A percentile compares a stretch with the other conserved stretches of the same genome.
Conservation (phyloP, 2,888 invertebrate species). For the Drosophila melanosoma region DNA sequence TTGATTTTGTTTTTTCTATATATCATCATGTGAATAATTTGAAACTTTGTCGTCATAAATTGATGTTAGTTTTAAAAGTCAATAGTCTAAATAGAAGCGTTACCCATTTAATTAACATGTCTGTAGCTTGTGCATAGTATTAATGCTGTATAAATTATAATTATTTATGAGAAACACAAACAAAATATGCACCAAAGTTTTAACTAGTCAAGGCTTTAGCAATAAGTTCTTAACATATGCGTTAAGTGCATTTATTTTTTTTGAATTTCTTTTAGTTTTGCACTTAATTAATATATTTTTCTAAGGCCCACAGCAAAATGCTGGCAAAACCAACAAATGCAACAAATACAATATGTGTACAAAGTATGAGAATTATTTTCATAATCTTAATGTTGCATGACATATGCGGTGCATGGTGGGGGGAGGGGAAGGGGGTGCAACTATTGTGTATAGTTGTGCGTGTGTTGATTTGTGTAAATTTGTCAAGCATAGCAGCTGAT, state of each 20-base stretch:
- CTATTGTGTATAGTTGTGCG: constrained; percentile 23
- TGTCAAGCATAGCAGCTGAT: constrained; percentile 74
- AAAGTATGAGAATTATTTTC: constrained; percentile 80
- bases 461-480: constrained; percentile 44
- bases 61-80: neutral
- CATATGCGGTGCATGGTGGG: too few species aligned
- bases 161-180: neutral
- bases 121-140: neutral
- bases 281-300: neutral
- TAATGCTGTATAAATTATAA: neutral
- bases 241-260: neutral
- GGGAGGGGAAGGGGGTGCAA: constrained; percentile 8
- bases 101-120: neutral
- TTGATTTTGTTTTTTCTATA: neutral
- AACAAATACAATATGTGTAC: constrained; percentile 43
- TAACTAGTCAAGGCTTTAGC: neutral
- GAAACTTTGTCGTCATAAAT: neutral
- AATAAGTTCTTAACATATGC: neutral
- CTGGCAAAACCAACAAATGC: constrained; percentile 44
- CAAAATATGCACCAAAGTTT: neutral
- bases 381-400: constrained; percentile 59
- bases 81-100: neutral
- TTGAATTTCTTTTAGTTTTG: neutral
- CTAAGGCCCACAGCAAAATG: neutral
- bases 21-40: neutral